These are phyloP conservation scores for Bufotes viridis DNA, from an alignment of 2,797 vertebrate genomes.

Conservation along the genomic window DNA sequence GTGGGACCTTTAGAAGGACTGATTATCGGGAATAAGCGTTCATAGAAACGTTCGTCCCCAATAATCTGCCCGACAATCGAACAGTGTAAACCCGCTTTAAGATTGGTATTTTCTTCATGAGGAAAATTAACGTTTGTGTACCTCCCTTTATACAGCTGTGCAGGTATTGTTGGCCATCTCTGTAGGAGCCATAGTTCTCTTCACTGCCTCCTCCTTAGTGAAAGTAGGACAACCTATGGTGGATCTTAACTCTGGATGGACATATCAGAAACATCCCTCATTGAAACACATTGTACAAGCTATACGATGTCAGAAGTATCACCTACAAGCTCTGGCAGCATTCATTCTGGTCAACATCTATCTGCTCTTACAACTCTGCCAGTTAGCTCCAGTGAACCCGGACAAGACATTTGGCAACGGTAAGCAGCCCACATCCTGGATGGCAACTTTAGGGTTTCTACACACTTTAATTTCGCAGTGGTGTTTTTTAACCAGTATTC, in stretches of 20 bases:
- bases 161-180: conserved; percentile 39
- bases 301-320: conserved; percentile 37
- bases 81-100: too few relatives aligned
- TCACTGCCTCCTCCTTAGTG: conserved; percentile 23
- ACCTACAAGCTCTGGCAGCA: conserved; percentile 49
- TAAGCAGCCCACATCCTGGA: not conserved
- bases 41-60: too few relatives aligned
- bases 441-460: not conserved
- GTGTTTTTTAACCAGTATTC: too few relatives aligned
- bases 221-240: not conserved
- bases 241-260: not conserved
- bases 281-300: conserved; percentile 1
- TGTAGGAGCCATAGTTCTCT: conserved; percentile 36
- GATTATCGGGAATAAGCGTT: too few relatives aligned
- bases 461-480: too few relatives aligned
- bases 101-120: not conserved
- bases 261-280: conserved; percentile 14
- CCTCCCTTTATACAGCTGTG: conserved; percentile 23
- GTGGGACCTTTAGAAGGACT: too few relatives aligned
- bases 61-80: too few relatives aligned
- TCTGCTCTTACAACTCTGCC: conserved; percentile 23
- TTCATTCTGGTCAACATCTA: conserved; percentile 47
- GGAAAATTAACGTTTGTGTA: not conserved
- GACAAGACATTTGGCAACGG: conserved; percentile 22
- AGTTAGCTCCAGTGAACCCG: not conserved